Evolutionary conservation across 1,140 invertebrate genomes (phyloP), one percentile per base, ranked within the genome.

Genomic region (Lethrus apterus): DNA sequence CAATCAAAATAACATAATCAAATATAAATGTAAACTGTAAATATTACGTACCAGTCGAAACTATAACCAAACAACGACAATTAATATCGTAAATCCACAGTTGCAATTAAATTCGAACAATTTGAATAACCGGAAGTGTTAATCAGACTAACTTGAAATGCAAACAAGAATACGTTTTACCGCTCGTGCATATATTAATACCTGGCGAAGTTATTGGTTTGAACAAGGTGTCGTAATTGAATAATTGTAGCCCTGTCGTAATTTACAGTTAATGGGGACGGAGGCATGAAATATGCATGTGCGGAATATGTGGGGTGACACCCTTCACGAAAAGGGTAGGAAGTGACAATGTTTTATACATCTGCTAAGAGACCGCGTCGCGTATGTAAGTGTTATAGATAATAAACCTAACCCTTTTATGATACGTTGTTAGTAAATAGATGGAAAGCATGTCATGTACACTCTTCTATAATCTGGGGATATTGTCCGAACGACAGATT

Each of bases 331-430:
- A 51, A 53, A 53, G 51, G 51, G 47, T 53, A 53, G 51, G 51
- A 53, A 53, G 51, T 53, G 51, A 53, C 51, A 53, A 53, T 53
- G 51, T 53, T 53, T 53, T 53, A 53, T 53, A 52, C 51, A 49
- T 44, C 41, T 49, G 47, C 44, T 46, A 46, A 46, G 44, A 46
- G 33, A 46, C 44, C 44, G 33, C 36, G 46, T 48, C 19, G 46
- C 38, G 29, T 42, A 32, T 31, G 46, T 48, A 18, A 33, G 26
- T 31, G 4, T n/a, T 21, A 21, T 21, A n/a, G n/a, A n/a, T n/a
- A n/a, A n/a, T n/a, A n/a, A n/a, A n/a, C n/a, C n/a, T n/a, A n/a
- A n/a, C n/a, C n/a, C n/a, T n/a, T n/a, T n/a, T n/a, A n/a, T n/a
- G n/a, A n/a, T n/a, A n/a, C n/a, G n/a, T n/a, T n/a, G n/a, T n/a